phyloP scores from a whole-genome alignment of 2,113 vertebrate species.

The Pantherophis guttatus region DNA sequence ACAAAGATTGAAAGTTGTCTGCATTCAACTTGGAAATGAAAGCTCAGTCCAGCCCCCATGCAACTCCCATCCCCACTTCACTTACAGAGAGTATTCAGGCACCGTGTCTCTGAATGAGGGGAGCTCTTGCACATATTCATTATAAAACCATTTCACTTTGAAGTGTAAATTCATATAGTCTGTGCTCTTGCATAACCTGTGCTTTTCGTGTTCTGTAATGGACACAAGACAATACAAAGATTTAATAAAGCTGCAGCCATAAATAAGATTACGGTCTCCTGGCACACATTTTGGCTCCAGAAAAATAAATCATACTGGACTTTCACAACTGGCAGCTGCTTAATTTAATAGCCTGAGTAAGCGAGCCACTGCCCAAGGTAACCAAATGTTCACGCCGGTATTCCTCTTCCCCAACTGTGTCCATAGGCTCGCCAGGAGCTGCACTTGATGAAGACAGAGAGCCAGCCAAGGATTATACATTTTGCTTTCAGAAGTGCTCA shows the following conservation, averaged over 20 bases:
- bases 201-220: conserved; percentile 92
- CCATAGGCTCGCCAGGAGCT: not conserved
- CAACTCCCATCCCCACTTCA: conserved; percentile 30
- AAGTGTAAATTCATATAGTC: conserved; percentile 99
- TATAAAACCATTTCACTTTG: conserved; percentile 99
- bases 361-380: not conserved
- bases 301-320: conserved; percentile 25
- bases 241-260: conserved; percentile 51
- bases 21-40: not conserved
- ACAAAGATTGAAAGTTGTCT: conserved; percentile 19
- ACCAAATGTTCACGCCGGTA: not conserved
- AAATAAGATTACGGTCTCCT: conserved; percentile 44
- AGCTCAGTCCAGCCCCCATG: accelerated
- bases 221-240: conserved; percentile 56
- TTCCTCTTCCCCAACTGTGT: not conserved
- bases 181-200: conserved; percentile 96
- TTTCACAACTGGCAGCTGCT: conserved; percentile 1
- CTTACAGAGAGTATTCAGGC: conserved; percentile 96
- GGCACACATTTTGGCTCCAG: not conserved
- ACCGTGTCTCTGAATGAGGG: conserved; percentile 87
- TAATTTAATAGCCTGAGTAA: not conserved
- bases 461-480: not conserved
- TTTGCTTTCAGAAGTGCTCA: not conserved
- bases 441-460: not conserved
- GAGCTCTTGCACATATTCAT: conserved; percentile 92